phyloP scores from a whole-genome alignment of 2,113 vertebrate species.

The Hemichromis elongatus region DNA sequence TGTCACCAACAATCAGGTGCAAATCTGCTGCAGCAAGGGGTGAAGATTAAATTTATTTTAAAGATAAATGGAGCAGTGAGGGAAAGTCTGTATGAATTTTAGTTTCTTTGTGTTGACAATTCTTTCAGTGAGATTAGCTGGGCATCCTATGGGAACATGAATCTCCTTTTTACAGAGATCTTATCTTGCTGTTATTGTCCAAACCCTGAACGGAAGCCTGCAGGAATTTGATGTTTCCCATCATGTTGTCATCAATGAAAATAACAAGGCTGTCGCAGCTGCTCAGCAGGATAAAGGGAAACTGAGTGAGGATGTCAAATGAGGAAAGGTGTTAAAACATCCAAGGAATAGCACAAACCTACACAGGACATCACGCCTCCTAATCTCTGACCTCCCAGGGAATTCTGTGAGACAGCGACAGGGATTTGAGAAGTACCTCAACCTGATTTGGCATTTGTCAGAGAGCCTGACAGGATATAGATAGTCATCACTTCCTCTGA shows the following conservation, averaged over 20 bases:
- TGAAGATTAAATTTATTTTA: background rate
- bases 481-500: constrained; percentile 28
- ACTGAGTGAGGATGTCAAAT: background rate
- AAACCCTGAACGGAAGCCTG: background rate
- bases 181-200: constrained; percentile 1
- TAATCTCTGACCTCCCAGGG: background rate
- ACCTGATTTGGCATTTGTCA: background rate
- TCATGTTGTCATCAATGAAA: background rate
- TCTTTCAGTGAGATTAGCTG: background rate
- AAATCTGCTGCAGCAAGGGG: background rate
- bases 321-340: constrained; percentile 12
- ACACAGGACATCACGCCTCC: background rate
- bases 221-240: background rate
- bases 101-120: background rate
- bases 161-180: background rate
- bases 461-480: constrained; percentile 3
- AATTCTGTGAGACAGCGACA: background rate
- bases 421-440: constrained; percentile 1
- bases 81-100: background rate
- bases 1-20: background rate
- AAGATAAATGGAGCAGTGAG: background rate
- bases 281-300: background rate
- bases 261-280: background rate
- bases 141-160: background rate
- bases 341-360: constrained; percentile 6